Conservation (phyloP, 2,888 invertebrate species). For the Oxycera nigricornis region DNA sequence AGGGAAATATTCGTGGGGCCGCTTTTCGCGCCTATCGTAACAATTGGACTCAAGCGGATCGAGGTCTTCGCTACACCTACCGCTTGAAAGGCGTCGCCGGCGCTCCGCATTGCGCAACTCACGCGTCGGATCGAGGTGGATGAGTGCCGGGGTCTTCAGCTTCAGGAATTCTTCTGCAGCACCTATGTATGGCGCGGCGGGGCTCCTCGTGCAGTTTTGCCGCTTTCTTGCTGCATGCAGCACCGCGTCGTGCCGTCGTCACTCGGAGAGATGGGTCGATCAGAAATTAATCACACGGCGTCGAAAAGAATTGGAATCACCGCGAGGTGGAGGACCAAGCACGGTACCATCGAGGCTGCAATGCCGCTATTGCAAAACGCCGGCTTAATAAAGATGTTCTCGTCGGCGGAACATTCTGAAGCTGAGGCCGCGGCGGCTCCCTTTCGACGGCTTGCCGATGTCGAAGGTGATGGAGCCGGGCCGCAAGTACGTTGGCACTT, state of each 20-base stretch:
- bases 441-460: not conserved
- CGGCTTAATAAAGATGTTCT: constrained; percentile 24
- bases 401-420: not conserved
- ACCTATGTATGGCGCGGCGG: not conserved
- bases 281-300: not conserved
- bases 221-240: not conserved
- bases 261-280: not conserved
- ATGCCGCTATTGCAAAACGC: not conserved
- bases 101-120: not conserved
- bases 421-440: too few relatives aligned
- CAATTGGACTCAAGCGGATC: not conserved
- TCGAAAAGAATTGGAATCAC: not conserved
- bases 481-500: not conserved
- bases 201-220: not conserved
- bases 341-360: not conserved
- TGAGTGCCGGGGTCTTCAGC: not conserved
- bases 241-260: not conserved
- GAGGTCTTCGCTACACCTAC: not conserved
- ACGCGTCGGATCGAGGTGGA: not conserved
- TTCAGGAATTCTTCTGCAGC: not conserved
- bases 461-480: not conserved
- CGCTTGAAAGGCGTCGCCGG: not conserved
- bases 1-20: not conserved
- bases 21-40: not conserved
- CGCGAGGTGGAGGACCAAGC: not conserved